Evolutionary conservation across 2,797 vertebrate genomes (phyloP).

Genomic region (Phoeniculus purpureus): DNA sequence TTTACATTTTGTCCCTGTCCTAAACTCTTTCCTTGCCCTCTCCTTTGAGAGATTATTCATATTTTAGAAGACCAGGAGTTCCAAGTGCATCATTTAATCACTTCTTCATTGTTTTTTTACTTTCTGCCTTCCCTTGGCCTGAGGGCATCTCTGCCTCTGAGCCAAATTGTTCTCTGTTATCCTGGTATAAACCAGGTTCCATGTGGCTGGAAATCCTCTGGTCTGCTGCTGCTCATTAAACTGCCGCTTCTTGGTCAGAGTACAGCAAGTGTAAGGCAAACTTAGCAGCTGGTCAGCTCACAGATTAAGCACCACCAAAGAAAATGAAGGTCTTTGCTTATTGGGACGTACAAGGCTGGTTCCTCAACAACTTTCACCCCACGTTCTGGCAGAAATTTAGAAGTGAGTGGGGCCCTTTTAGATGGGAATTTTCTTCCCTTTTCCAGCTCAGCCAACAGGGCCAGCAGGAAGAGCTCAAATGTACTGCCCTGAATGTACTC

Average conservation of each 20-base stretch:
- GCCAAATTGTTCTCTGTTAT: slow-evolving; percentile 5
- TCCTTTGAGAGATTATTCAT: neutral
- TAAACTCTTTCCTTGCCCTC: neutral
- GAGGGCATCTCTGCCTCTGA: neutral
- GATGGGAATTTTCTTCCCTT: neutral
- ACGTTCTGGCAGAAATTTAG: neutral
- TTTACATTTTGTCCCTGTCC: neutral
- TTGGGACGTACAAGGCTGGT: neutral
- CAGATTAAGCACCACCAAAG: neutral
- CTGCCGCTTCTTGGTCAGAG: neutral
- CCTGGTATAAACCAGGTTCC: slow-evolving; percentile 1
- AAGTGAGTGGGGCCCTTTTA: neutral
- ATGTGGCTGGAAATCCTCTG: neutral
- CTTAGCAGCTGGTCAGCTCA: neutral
- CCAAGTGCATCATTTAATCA: neutral
- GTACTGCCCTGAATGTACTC: neutral
- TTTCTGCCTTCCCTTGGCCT: neutral
- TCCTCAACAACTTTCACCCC: neutral
- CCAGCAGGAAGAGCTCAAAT: neutral
- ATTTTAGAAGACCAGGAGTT: neutral
- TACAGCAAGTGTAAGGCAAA: neutral
- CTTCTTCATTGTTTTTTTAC: slow-evolving; percentile 1
- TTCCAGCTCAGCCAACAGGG: neutral
- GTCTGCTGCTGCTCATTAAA: neutral
- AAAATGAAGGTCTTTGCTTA: neutral